Evolutionary conservation across 2,113 vertebrate genomes (phyloP).

Genomic region (Antigone vipio): DNA sequence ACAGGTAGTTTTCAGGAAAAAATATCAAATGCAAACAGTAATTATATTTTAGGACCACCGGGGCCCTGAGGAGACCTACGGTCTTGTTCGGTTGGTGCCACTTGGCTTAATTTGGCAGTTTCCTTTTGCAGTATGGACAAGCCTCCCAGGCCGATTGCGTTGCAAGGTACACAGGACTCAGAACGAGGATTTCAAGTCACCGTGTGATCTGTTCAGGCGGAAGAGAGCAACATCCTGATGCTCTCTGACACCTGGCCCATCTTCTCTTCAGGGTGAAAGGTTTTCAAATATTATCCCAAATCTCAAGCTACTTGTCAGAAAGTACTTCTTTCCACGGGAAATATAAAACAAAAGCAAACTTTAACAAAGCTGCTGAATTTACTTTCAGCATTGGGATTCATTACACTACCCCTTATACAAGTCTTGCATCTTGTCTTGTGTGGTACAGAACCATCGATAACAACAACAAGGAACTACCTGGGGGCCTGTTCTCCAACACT

Average conservation of each 20-base stretch:
- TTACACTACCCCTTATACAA: not conserved
- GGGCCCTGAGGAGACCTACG: not conserved
- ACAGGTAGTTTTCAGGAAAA: not conserved
- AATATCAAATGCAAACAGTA: not conserved
- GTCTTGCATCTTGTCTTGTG: not conserved
- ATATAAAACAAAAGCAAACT: not conserved
- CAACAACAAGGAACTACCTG: not conserved
- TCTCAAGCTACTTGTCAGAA: not conserved
- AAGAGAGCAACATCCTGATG: not conserved
- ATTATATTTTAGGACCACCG: not conserved
- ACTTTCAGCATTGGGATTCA: not conserved
- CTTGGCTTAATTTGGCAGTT: not conserved
- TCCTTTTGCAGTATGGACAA: not conserved
- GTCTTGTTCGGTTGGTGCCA: not conserved
- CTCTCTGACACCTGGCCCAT: not conserved
- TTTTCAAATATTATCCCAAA: not conserved
- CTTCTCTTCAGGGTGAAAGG: not conserved
- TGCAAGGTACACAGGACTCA: not conserved
- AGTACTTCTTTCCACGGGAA: not conserved
- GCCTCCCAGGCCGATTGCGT: not conserved
- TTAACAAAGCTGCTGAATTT: not conserved
- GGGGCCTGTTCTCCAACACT: not conserved
- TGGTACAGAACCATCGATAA: not conserved
- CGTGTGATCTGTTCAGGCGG: not conserved
- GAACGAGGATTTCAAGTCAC: not conserved